Base-by-base conservation (phyloP, 2,797 vertebrate genomes). In the Sciaenops ocellatus region DNA sequence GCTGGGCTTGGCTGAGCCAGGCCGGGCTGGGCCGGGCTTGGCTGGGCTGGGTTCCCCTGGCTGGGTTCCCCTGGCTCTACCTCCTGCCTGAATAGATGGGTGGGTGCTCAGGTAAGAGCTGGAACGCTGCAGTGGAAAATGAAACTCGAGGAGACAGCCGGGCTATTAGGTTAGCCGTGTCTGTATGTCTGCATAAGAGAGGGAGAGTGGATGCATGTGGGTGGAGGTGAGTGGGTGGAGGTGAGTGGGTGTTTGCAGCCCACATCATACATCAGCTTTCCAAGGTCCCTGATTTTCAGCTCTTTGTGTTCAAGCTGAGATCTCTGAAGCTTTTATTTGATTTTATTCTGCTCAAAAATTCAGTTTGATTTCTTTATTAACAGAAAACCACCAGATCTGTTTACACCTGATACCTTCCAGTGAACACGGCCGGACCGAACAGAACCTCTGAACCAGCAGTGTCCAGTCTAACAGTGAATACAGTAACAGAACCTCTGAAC, bases 71-170 rank as follows among this genome's bases (percentile, higher is more conserved):
- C 48, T 46, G 26, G 15, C 68, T 42, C 62, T 2, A n/a, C 47
- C 60, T 57, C 67, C 47, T 41, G 70, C 72, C 75, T 88, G 84
- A 90, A 86, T 81, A 75, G 78, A 51, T 26, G 34, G 78, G 82
- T 75, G 79, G 11, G 38, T 28, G 83, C 76, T 81, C 87, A 89
- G 85, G 79, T 80, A 68, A 65, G 85, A 87, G 86, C 71, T 84
- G 83, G 84, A 92, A 82, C 65, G 24, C 70, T 78, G 5, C 67
- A 67, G 85, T 83, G 92, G 93, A 94, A 94, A 94, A 93, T 92
- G 87, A 93, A 95, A 94, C 90, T 62, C 1, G 87, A 94, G 88
- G 73, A 92, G 89, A 73, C 77, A n/a, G 79, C 38, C 30, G 6
- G 66, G 75, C 73, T 60, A 73, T 83, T 83, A 84, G 87, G 73